phyloP scores from a whole-genome alignment of 2,113 vertebrate species.

The Colius striatus region DNA sequence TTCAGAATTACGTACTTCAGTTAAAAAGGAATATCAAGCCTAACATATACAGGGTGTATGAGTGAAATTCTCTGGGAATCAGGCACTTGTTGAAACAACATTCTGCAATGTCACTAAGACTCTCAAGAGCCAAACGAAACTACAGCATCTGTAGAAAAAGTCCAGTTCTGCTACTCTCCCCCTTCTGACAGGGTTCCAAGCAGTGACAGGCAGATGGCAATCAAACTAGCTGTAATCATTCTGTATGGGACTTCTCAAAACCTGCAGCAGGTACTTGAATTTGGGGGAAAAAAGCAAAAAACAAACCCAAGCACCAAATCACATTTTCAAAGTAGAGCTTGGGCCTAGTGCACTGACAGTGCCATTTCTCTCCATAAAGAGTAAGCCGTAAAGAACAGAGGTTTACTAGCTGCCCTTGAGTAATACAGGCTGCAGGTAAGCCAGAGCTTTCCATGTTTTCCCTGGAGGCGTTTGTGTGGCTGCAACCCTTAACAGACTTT shows the following conservation, averaged over 20 bases:
- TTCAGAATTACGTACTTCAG: neutral
- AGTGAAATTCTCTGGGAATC: neutral
- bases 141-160: neutral
- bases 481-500: neutral
- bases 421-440: neutral
- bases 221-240: neutral
- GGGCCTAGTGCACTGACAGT: neutral
- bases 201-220: neutral
- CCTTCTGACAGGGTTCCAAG: neutral
- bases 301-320: neutral
- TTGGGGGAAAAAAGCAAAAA: neutral
- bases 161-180: neutral
- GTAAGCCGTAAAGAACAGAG: neutral
- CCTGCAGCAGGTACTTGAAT: neutral
- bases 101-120: neutral
- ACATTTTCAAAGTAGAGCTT: neutral
- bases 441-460: neutral
- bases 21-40: neutral
- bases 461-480: neutral
- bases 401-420: too few species aligned
- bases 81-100: neutral
- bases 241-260: neutral
- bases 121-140: neutral
- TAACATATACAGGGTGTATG: neutral
- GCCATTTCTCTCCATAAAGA: neutral